Percentiles rank a stretch among this genome's conserved stretches.
phyloP scores from a whole-genome alignment of 1,140 invertebrate species.

The Atta texana region DNA sequence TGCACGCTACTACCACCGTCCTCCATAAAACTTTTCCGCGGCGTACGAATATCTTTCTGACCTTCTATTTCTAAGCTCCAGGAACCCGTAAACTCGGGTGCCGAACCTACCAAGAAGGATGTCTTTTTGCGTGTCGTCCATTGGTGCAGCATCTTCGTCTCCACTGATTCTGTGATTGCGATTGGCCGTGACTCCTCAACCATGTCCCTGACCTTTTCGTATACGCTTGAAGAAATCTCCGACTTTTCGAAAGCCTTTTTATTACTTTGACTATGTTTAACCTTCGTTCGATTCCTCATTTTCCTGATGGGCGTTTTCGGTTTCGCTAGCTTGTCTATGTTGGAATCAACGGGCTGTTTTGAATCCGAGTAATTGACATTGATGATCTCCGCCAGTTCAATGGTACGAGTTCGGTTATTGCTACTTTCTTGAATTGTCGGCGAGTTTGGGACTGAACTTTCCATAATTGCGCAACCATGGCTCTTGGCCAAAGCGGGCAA shows the following conservation, averaged over 20 bases:
- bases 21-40: constrained; percentile 89
- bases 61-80: constrained; percentile 83
- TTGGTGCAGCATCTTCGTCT: constrained; percentile 50
- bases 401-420: constrained; percentile 28
- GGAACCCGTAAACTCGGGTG: constrained; percentile 78
- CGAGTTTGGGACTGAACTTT: constrained; percentile 36
- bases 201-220: constrained; percentile 61
- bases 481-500: constrained; percentile 74
- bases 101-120: constrained; percentile 75
- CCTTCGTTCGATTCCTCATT: constrained; percentile 59
- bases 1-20: constrained; percentile 87
- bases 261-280: constrained; percentile 32
- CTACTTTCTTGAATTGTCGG: constrained; percentile 8
- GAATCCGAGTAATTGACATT: constrained; percentile 78
- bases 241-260: constrained; percentile 41
- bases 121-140: constrained; percentile 59
- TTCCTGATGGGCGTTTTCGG: constrained; percentile 62
- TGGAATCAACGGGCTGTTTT: constrained; percentile 56
- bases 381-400: constrained; percentile 80
- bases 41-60: constrained; percentile 86
- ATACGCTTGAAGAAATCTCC: constrained; percentile 71
- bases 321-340: constrained; percentile 23
- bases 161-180: constrained; percentile 5
- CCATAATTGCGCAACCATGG: constrained; percentile 31
- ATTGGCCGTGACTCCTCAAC: constrained; percentile 46